Base-by-base conservation (phyloP, 1,140 invertebrate genomes). In the Aphis gossypii region DNA sequence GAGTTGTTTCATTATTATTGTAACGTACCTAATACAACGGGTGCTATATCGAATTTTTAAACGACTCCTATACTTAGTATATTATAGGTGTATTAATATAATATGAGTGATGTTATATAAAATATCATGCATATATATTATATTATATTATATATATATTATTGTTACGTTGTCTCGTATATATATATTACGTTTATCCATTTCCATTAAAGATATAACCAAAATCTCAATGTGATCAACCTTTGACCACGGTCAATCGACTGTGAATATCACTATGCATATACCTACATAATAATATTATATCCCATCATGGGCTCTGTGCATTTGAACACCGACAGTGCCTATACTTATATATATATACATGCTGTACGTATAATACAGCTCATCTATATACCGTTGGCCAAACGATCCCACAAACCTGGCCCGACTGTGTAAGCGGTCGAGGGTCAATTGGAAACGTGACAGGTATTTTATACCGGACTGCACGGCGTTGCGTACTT, bases 381-480 rank as follows among this genome's bases (percentile, higher is more conserved):
- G 60, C 30, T 83, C 76, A 83, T 38, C 76, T 82, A 82, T 21
- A 38, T 8, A 82, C 38, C 6, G 76, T 35, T 23, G 20, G 76
- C 76, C 38, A 82, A 82, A 82, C 76, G 83, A 38, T 84, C 38
- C 21, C 21, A 0, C 82, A 38, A 23, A 41, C 38, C 23, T 30
- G 23, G 7, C 35, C 83, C 9, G 9, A 21, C 7, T 23, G 21
- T 11, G 3, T 44, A 14, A 51, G 48, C 48, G 48, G 48, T 51
- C 48, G 41, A 84, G 41, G 83, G 83, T 84, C 35, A 83, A 83
- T 83, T 83, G 76, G 76, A 83, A 83, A 83, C 76, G 76, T 83
- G 76, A 83, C 76, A 83, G 76, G 76, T 83, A 83, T 38, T 38
- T 83, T 83, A 38, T 20, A 83, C 76, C 35, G 76, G 76, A 38